Evolutionary conservation across 2,888 invertebrate species (phyloP).

Genomic region (Agrochola lota): DNA sequence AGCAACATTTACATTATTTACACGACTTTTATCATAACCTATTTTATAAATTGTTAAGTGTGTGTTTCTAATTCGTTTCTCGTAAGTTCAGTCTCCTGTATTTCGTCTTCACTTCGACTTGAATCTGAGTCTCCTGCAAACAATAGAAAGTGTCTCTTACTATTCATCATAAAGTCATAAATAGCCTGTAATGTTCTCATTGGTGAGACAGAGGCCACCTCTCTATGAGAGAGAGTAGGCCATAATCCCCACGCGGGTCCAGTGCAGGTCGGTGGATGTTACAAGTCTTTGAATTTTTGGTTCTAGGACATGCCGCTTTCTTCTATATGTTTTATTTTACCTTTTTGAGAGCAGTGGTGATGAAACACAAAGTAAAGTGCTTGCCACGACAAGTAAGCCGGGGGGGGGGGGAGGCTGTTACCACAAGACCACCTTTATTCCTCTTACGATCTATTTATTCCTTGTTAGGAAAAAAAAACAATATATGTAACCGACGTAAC

Average conservation of each 20-base stretch:
- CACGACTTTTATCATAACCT: neutral
- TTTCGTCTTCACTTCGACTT: conserved; percentile 81
- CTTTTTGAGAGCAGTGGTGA: neutral
- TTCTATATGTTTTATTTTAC: too few relatives aligned
- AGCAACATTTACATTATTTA: neutral
- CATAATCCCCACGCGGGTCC: neutral
- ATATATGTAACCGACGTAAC: neutral
- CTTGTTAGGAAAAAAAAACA: too few relatives aligned
- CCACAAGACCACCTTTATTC: too few relatives aligned
- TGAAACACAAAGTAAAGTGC: neutral
- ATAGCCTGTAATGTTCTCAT: neutral
- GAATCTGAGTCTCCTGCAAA: conserved; percentile 82
- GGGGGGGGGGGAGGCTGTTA: neutral
- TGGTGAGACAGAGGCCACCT: too few relatives aligned
- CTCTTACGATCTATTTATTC: too few relatives aligned
- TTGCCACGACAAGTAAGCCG: neutral
- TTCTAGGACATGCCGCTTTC: neutral
- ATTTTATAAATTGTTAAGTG: conserved; percentile 73
- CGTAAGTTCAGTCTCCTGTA: conserved; percentile 83
- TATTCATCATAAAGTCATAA: neutral
- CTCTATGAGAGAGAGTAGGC: neutral
- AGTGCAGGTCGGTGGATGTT: neutral
- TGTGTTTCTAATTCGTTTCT: conserved; percentile 82
- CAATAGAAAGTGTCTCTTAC: neutral
- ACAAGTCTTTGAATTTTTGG: neutral